Evolutionary conservation across 2,888 invertebrate species (phyloP), one percentile per base, ranked within the genome.

Genomic region (Eurytoma adleriae): DNA sequence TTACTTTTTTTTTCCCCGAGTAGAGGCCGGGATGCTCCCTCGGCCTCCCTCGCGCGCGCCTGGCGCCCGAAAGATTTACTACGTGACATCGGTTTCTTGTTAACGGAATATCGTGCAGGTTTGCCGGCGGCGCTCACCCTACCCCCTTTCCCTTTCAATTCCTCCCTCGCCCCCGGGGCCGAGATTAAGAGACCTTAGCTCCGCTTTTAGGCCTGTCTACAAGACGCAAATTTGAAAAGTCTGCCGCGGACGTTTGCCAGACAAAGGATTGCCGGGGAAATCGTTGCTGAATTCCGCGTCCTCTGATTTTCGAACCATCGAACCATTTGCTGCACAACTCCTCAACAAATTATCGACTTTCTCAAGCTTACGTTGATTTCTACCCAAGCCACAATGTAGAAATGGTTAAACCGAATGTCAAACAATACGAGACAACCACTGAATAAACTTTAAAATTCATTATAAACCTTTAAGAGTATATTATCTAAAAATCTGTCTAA

Each of bases 21-120:
- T 0, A 40, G 40, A 40, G 40, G 40, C 40, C 7, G 40, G 40
- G 40, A 40, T 50, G 16, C 52, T n/a, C 73, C 62, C 80, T 64
- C 77, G 57, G 75, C 18, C 4, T 64, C 78, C 74, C 68, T 59
- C 77, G 74, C 54, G 72, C 62, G 57, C 27, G 61, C 66, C 50
- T 72, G 79, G 76, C 75, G 78, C 72, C 67, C 66, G 64, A 61
- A 82, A 86, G 85, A 85, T 85, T 84, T 85, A 86, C 83, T 84
- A 83, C 83, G 84, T 85, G 88, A 87, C 88, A 88, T 87, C 86
- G 86, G 85, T 88, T 88, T 87, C 88, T 88, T 88, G 87, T 88
- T 88, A 88, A 86, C 85, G 84, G 83, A 85, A 86, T 86, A 85
- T 86, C 85, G 85, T 71, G 81, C 83, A 69, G 67, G 78, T 81